Evolutionary conservation across 2,888 invertebrate species (phyloP), one percentile per base, ranked within the genome.

Genomic region (Mimachlamys varia): DNA sequence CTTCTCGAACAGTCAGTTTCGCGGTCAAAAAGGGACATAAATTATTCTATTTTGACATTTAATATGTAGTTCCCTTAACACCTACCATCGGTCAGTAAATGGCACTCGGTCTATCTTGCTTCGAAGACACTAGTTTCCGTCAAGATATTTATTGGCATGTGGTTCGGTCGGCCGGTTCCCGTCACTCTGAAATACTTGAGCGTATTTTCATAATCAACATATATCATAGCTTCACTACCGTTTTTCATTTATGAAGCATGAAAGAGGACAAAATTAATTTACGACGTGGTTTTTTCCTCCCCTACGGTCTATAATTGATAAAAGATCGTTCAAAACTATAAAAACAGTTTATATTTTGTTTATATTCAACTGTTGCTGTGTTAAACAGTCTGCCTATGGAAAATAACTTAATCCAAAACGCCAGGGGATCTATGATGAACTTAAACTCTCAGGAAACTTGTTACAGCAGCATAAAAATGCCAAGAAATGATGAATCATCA

Each of bases 201-300:
- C 76, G 76, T 76, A 76, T 76, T 76, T 76, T 76, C 27, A 76
- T 76, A 33, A 76, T 76, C 76, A 76, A 76, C 76, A 76, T 76
- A 76, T 33, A 76, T 76, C 33, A 76, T 33, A 27, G 76, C 27
- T 33, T 76, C 27, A 76, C 76, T 76, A 76, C 27, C 76, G 27
- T 76, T 76, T 76, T 76, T 76, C 27, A 76, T 76, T 76, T 76
- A 76, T 76, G 27, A 76, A 33, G 76, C 76, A 76, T 76, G 33
- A 76, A 76, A 76, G 76, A 76, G 76, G 33, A 76, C 76, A 76
- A 76, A 76, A 76, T 76, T 76, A 76, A 76, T 76, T 76, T 76
- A 76, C 76, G 76, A 76, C 76, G 27, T 13, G 76, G 19, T 76
- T 76, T 76, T 33, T 33, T 33, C 76, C 76, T 33, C 76, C 76